Evolutionary conservation across 2,888 invertebrate species (phyloP).

Genomic region (Himalopsyche kuldschensis): DNA sequence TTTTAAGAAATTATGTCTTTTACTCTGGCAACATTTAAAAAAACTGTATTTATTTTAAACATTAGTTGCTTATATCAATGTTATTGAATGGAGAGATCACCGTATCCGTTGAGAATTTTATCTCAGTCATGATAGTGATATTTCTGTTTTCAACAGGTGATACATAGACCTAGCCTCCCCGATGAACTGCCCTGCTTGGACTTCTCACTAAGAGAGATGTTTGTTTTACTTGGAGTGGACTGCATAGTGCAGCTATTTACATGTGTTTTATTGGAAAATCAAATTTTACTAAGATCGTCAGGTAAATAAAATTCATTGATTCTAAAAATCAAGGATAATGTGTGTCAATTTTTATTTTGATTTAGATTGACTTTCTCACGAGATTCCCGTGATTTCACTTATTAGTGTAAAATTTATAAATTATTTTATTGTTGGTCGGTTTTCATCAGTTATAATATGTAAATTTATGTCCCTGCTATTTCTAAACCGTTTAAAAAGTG

Average conservation of each 20-base stretch:
- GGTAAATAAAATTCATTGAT: slow-evolving; percentile 56
- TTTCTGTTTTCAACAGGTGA: slow-evolving; percentile 48
- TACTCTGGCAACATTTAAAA: too few species aligned
- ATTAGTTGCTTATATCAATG: neutral
- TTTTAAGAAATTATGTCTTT: too few species aligned
- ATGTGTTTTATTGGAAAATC: slow-evolving; percentile 94
- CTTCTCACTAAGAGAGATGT: slow-evolving; percentile 86
- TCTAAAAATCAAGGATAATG: neutral
- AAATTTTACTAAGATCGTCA: slow-evolving; percentile 89
- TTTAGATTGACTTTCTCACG: too few species aligned
- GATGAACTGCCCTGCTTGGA: slow-evolving; percentile 93
- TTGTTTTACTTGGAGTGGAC: slow-evolving; percentile 87
- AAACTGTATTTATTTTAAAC: too few species aligned
- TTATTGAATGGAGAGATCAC: neutral
- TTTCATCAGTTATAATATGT: too few species aligned
- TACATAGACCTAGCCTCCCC: slow-evolving; percentile 75
- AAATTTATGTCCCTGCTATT: too few species aligned
- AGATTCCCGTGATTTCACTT: too few species aligned
- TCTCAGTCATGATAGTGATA: slow-evolving; percentile 28
- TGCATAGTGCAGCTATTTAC: slow-evolving; percentile 91
- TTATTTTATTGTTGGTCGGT: too few species aligned
- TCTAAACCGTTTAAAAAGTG: too few species aligned
- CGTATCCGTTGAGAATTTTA: neutral
- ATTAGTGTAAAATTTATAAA: too few species aligned
- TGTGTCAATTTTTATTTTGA: too few species aligned